phyloP scores from a whole-genome alignment of 2,888 invertebrate species.

The Xestia c-nigrum region DNA sequence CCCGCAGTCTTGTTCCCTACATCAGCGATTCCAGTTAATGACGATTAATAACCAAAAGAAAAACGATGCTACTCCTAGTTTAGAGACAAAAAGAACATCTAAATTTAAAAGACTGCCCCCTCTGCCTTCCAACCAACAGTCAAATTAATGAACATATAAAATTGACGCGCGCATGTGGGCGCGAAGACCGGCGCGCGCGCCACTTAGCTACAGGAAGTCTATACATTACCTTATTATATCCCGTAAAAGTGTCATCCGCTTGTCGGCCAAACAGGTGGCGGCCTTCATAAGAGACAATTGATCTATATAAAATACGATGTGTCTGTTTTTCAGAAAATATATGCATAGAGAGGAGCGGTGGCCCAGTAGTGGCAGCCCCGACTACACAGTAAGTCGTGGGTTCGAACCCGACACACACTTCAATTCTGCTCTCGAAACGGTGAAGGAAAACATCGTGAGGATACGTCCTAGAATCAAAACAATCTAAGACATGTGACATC shows the following conservation, averaged over 20 bases:
- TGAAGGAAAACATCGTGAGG: too few relatives aligned
- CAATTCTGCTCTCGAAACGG: too few relatives aligned
- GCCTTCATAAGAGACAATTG: slow-evolving; percentile 63
- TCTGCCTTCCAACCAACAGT: slow-evolving; percentile 24
- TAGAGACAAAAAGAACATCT: slow-evolving; percentile 22
- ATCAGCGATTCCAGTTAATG: too few relatives aligned
- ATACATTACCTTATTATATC: slow-evolving; percentile 88
- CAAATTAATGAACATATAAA: slow-evolving; percentile 53
- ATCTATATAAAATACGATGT: slow-evolving; percentile 31
- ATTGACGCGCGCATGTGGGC: slow-evolving; percentile 62
- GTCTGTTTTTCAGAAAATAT: not conserved
- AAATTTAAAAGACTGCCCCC: slow-evolving; percentile 2
- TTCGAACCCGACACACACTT: too few relatives aligned
- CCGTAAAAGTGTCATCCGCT: slow-evolving; percentile 83
- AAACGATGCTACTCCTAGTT: not conserved
- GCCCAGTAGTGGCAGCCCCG: too few relatives aligned
- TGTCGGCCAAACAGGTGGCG: slow-evolving; percentile 65
- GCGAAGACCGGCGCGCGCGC: slow-evolving; percentile 75
- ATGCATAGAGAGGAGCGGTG: too few relatives aligned
- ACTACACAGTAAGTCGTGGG: too few relatives aligned
- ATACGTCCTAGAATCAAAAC: too few relatives aligned
- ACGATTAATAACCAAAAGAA: not conserved
- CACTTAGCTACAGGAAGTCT: slow-evolving; percentile 85
- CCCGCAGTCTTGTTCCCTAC: too few relatives aligned
- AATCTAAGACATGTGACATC: too few relatives aligned